These are phyloP conservation scores for Drosophila eugracilis DNA, from an alignment of 1,140 invertebrate species.

Conservation along the genomic window DNA sequence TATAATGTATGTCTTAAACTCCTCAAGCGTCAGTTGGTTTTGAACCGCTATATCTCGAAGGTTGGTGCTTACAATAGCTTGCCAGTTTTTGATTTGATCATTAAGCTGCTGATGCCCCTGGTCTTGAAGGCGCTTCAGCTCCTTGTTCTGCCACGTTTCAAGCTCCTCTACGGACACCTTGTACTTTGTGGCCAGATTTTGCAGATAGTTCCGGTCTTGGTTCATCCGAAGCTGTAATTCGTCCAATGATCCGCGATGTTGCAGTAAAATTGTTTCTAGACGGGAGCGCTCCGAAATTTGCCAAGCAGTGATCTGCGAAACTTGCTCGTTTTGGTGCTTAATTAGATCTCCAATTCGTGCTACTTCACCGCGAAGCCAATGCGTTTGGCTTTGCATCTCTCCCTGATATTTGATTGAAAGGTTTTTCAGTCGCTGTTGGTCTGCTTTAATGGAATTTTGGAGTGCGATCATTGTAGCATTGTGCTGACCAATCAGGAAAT, in stretches of 20 bases:
- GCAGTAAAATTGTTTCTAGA: slow-evolving; percentile 64
- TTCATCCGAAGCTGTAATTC: slow-evolving; percentile 72
- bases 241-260: slow-evolving; percentile 72
- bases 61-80: slow-evolving; percentile 60
- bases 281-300: slow-evolving; percentile 74
- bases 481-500: slow-evolving; percentile 73
- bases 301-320: slow-evolving; percentile 71
- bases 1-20: slow-evolving; percentile 72
- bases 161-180: slow-evolving; percentile 78
- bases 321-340: slow-evolving; percentile 74
- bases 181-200: slow-evolving; percentile 75
- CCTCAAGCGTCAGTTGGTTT: slow-evolving; percentile 76
- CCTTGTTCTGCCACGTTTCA: slow-evolving; percentile 75
- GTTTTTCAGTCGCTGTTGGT: slow-evolving; percentile 73
- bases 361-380: slow-evolving; percentile 76
- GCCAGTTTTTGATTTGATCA: slow-evolving; percentile 77
- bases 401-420: slow-evolving; percentile 75
- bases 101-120: slow-evolving; percentile 68
- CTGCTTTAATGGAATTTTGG: slow-evolving; percentile 66
- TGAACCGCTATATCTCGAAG: slow-evolving; percentile 65
- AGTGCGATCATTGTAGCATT: slow-evolving; percentile 70
- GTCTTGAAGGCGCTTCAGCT: slow-evolving; percentile 67
- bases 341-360: slow-evolving; percentile 71
- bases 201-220: slow-evolving; percentile 68
- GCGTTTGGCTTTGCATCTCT: slow-evolving; percentile 76